These are phyloP conservation scores for Xerus rutilus DNA, from an alignment of 2,797 vertebrate species.

Conservation along the genomic window DNA sequence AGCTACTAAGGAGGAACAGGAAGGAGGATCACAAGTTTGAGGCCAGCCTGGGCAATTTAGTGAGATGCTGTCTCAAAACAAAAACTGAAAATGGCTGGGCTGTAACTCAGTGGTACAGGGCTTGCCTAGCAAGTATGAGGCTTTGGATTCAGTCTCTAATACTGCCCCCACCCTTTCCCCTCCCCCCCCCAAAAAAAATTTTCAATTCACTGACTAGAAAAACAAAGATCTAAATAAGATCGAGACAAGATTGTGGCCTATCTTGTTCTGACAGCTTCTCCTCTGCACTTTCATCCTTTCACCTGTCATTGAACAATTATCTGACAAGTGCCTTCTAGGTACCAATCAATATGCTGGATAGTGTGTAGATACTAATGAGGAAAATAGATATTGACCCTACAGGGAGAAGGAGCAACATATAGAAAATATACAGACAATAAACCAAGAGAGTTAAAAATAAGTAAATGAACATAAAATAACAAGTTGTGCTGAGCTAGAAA, in stretches of 20 bases:
- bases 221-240: neutral
- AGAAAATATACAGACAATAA: neutral
- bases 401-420: neutral
- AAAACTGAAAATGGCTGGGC: neutral
- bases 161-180: too few relatives aligned
- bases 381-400: neutral
- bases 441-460: neutral
- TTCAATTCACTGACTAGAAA: neutral
- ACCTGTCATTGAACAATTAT: neutral
- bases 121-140: neutral
- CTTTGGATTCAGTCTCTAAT: neutral
- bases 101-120: neutral
- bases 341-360: neutral
- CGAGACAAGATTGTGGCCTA: neutral
- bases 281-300: neutral
- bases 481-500: fast-evolving
- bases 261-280: neutral
- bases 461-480: neutral
- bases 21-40: too few relatives aligned
- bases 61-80: neutral
- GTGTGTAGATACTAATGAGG: neutral
- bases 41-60: neutral
- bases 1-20: too few relatives aligned
- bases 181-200: too few relatives aligned
- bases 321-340: neutral